Conservation (phyloP, 1,140 invertebrate species). For the Idris sp. region DNA sequence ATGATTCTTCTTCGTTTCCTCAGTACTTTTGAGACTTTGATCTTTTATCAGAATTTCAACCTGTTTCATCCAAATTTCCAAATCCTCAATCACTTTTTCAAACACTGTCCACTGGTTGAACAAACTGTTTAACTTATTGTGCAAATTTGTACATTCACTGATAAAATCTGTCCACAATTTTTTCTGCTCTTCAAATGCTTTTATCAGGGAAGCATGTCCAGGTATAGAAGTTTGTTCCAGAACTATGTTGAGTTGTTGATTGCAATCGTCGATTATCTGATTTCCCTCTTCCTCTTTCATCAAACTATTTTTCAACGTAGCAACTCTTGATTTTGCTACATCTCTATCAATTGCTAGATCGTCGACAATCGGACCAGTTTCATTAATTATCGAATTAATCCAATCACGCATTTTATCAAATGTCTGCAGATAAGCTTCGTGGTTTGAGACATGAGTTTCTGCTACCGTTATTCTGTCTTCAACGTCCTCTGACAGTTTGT, state of each 20-base stretch:
- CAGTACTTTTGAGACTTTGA: conserved; percentile 91
- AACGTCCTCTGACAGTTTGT: conserved; percentile 83
- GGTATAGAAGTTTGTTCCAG: conserved; percentile 87
- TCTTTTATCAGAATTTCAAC: conserved; percentile 92
- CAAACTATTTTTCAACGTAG: conserved; percentile 86
- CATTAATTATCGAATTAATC: conserved; percentile 84
- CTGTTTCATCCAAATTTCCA: conserved; percentile 90
- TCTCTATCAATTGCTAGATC: conserved; percentile 86
- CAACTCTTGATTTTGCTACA: conserved; percentile 85
- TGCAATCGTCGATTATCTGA: conserved; percentile 84
- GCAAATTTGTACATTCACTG: conserved; percentile 82
- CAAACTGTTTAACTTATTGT: conserved; percentile 84
- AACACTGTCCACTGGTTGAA: conserved; percentile 89
- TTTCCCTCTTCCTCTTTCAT: conserved; percentile 86
- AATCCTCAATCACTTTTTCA: conserved; percentile 85
- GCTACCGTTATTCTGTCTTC: conserved; percentile 82
- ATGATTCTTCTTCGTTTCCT: conserved; percentile 89
- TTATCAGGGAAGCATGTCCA: conserved; percentile 86
- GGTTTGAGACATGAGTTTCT: conserved; percentile 87
- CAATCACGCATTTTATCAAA: conserved; percentile 87
- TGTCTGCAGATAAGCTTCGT: conserved; percentile 89
- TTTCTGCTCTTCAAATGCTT: conserved; percentile 87
- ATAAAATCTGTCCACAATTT: conserved; percentile 88
- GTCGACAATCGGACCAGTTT: conserved; percentile 83
- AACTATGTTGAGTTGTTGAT: conserved; percentile 84